Conservation (phyloP, 1,140 invertebrate genomes). For the Cydia strobilella region DNA sequence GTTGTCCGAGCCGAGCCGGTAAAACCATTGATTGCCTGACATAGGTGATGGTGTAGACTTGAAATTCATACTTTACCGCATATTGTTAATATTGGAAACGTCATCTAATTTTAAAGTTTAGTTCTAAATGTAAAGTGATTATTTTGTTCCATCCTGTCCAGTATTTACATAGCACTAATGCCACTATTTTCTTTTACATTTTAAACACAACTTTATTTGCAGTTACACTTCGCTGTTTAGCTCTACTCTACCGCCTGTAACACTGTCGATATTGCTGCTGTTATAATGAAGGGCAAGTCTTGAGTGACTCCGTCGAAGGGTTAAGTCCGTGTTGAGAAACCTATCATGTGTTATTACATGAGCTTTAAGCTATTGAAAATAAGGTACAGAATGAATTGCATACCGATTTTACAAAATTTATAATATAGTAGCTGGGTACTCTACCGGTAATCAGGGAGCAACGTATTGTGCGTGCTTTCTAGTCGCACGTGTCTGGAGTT, state of each 20-base stretch:
- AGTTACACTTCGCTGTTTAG: neutral
- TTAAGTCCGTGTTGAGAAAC: neutral
- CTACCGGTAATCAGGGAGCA: conserved; percentile 14
- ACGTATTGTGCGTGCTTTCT: conserved; percentile 26
- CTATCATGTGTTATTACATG: neutral
- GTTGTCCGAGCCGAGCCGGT: neutral
- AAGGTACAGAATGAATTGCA: neutral
- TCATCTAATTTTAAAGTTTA: no score
- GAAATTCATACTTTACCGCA: no score
- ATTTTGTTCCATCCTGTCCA: no score
- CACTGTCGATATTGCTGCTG: neutral
- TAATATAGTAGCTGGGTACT: neutral
- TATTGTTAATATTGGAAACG: no score
- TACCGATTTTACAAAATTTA: neutral
- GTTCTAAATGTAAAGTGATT: no score
- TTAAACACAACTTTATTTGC: neutral
- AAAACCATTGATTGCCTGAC: neutral
- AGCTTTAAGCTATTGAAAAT: neutral
- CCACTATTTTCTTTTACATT: no score
- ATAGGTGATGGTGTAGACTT: no score
- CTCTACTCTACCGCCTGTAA: neutral
- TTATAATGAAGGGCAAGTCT: conserved; percentile 8
- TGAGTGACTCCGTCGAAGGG: neutral
- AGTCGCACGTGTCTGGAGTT: conserved; percentile 17
- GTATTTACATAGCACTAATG: no score